Base-by-base conservation (phyloP, 2,797 vertebrate species). In the Microctenopoma stevenorrisi region DNA sequence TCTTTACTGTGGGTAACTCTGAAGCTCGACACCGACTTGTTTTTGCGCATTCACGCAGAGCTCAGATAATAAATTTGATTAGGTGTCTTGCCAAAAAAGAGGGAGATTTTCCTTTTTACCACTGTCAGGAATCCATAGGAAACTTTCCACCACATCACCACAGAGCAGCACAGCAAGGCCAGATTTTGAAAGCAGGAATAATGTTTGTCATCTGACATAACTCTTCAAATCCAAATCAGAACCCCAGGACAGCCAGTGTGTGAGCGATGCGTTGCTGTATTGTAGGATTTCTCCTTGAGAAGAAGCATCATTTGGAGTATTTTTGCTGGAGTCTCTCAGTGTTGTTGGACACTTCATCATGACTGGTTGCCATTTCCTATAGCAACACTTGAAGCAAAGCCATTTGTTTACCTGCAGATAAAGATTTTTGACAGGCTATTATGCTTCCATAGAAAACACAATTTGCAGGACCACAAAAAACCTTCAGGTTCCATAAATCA, bases 331-430 rank as follows among this genome's bases (percentile, higher is more conserved):
- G 10, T 11, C 47, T 2, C 16, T 30, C 9, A 7, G 26, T 26
- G 30, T 12, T 16, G 9, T 9, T 48, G 51, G 40, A 67, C n/a
- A 1, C 50, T 64, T 55, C 46, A 61, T 59, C 48, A 3, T 35
- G 44, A 42, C 53, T 64, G 55, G 18, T 0, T 58, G 8, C 48
- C 25, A 33, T 64, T 22, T 47, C 46, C 54, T 50, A 70, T 40
- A 55, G 0, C 57, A 14, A n/a, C 47, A 28, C 54, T 25, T 52
- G 13, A 38, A 53, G 4, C 43, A 55, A 46, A 68, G 25, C 25
- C 35, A 49, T 73, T 61, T 71, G 37, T 73, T 68, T 25, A 61
- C 42, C 53, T 53, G 61, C 4, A 72, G 68, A 72, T 69, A 58
- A 38, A 69, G 50, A 66, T 14, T 28, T 44, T 12, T 62, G 43